Evolutionary conservation across 2,888 invertebrate genomes (phyloP), one percentile per base, ranked within the genome.

Genomic region (Sminthurides aquaticus): DNA sequence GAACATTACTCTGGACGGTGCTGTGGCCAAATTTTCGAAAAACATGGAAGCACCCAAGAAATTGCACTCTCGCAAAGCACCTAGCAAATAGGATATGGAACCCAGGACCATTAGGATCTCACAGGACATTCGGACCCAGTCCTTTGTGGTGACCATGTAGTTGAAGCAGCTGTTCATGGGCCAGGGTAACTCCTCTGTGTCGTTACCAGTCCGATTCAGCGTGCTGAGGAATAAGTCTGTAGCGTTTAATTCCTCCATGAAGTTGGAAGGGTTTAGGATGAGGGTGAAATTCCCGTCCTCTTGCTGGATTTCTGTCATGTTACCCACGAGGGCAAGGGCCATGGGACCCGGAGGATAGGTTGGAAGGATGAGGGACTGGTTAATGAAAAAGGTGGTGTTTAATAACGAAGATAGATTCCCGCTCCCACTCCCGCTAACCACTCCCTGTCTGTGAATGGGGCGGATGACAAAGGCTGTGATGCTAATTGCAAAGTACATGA

Each of bases 41-140:
- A 97, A 98, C 89, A 96, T 93, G 76, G 90, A 87, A 68, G 89
- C 85, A 1, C 97, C 96, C 28, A 97, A 84, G 79, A 97, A 96
- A 71, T 88, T 85, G 0, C 92, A 90, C 79, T 96, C 96, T 8
- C 92, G 81, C 59, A 91, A 78, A 0, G 95, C 93, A 0, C 92
- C 87, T 1, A 88, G 81, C 29, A 97, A 84, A 77, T 95, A 96
- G 0, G 89, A 81, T 59, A 91, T 82, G 0, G 95, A 90, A 2
- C 94, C 94, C 3, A 90, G 76, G 77, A 91, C 86, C 75, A 93
- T 85, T 0, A 78, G 2, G 5, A 89, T 77, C 79, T 98, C 97
- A 5, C 91, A 85, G 20, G 83, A 80, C 72, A 93, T 82, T 68
- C 95, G 84, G 25, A 90, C 81, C 83, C 84, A 84, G 2, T 86